Evolutionary conservation across 2,797 vertebrate species (phyloP).

Genomic region (Psittacula echo): DNA sequence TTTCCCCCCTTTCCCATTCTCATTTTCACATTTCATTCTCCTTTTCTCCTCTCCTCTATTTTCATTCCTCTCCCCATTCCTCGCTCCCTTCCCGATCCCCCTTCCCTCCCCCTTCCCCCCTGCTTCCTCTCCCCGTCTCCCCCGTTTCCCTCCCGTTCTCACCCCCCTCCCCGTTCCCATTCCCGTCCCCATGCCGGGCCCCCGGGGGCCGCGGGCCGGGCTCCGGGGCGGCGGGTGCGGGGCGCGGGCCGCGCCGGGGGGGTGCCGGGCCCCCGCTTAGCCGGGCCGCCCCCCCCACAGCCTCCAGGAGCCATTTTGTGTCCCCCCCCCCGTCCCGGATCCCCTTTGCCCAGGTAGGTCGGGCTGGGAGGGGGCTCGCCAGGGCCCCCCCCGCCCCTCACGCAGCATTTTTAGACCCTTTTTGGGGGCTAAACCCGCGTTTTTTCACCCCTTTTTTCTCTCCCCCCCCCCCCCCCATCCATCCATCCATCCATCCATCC

Average conservation of each 20-base stretch:
- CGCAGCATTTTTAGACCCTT: too few relatives aligned
- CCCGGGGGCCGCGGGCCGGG: slow-evolving; percentile 63
- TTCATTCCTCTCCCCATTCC: background rate
- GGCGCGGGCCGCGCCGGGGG: slow-evolving; percentile 74
- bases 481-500: background rate
- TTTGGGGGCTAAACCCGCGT: too few relatives aligned
- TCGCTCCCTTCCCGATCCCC: background rate
- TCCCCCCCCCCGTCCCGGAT: background rate
- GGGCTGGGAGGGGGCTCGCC: background rate
- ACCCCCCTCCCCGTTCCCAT: background rate
- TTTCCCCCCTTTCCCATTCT: background rate
- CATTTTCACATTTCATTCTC: background rate
- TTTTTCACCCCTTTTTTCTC: background rate
- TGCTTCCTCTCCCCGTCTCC: background rate
- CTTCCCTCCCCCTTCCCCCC: background rate
- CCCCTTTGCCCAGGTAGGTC: background rate
- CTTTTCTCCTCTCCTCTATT: background rate
- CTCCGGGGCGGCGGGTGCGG: slow-evolving; percentile 83
- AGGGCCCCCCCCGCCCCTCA: too few relatives aligned
- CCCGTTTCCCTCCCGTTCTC: background rate
- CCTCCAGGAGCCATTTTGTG: slow-evolving; percentile 89
- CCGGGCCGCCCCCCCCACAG: slow-evolving; percentile 71
- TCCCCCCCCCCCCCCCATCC: background rate
- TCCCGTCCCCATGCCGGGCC: slow-evolving; percentile 79
- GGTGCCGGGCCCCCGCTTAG: slow-evolving; percentile 87